Percentiles rank a stretch among this genome's conserved stretches.
These are phyloP conservation scores for Henicopernis longicauda DNA, from an alignment of 2,113 vertebrate genomes.

Conservation along the genomic window DNA sequence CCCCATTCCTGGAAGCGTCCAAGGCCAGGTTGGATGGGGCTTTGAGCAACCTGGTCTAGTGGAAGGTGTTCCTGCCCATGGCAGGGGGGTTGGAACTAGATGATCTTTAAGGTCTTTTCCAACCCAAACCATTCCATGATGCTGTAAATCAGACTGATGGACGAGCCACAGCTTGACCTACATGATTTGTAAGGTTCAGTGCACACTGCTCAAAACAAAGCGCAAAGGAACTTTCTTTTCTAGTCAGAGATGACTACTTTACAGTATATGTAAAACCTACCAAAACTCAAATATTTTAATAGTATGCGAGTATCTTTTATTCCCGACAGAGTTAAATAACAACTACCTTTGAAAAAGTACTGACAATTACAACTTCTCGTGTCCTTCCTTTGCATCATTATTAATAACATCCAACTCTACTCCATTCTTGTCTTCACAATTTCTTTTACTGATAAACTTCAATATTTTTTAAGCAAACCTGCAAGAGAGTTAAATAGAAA, in stretches of 20 bases:
- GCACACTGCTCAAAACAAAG: background rate
- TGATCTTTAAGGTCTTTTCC: background rate
- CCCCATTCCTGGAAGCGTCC: background rate
- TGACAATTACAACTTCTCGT: background rate
- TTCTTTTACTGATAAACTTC: background rate
- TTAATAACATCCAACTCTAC: background rate
- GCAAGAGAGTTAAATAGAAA: background rate
- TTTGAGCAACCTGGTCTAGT: background rate
- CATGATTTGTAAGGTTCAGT: background rate
- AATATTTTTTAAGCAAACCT: background rate
- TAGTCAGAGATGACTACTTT: background rate
- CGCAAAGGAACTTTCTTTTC: background rate
- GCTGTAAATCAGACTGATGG: background rate
- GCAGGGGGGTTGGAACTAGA: background rate
- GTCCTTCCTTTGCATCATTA: background rate
- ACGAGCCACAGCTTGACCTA: background rate
- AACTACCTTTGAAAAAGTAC: background rate
- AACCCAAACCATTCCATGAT: background rate
- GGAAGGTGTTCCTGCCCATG: background rate
- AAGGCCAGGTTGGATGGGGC: background rate
- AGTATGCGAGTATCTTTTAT: background rate
- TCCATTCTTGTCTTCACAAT: background rate
- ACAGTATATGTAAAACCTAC: background rate
- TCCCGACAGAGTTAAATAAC: background rate
- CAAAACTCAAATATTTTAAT: background rate